Conservation (phyloP, 64 coral and sea anemone species). For the Dendronephthya gigantea region DNA sequence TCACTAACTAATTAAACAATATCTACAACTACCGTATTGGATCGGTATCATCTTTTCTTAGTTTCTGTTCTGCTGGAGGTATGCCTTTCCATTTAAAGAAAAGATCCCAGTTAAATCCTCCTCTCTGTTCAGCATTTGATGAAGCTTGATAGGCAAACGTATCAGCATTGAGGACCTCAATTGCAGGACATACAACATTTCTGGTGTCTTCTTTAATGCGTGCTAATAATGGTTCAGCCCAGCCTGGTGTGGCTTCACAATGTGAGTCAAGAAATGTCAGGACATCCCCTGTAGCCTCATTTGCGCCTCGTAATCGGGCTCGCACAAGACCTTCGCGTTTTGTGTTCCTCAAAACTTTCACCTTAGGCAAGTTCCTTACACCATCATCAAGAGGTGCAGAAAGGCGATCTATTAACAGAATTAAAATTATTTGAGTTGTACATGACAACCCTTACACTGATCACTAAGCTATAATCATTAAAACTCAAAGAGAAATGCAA, state of each 20-base stretch:
- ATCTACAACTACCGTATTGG: conserved; percentile 58
- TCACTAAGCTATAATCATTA: no score
- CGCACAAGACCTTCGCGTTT: conserved; percentile 84
- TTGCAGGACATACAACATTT: conserved; percentile 99
- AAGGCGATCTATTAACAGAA: conserved; percentile 47
- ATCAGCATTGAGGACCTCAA: conserved; percentile 97
- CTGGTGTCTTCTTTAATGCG: conserved; percentile 58
- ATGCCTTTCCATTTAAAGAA: conserved; percentile 99
- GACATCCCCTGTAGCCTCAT: conserved; percentile 66
- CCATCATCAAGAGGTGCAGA: conserved; percentile 69
- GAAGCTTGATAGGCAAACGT: conserved; percentile 95
- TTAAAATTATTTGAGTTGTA: background rate
- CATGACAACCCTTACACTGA: no score
- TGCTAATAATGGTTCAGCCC: conserved; percentile 78
- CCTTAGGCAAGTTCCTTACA: conserved; percentile 60
- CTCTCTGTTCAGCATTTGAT: conserved; percentile 91
- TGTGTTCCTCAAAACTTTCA: conserved; percentile 64
- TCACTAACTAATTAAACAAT: background rate
- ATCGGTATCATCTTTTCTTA: conserved; percentile 81
- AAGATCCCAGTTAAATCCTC: conserved; percentile 96
- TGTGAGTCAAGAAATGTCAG: conserved; percentile 95
- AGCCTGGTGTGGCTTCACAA: conserved; percentile 90
- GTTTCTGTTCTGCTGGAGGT: conserved; percentile 87
- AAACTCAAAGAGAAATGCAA: no score
- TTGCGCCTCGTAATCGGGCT: conserved; percentile 72